Conservation (phyloP, 2,113 vertebrate species). For the Lepus europaeus region DNA sequence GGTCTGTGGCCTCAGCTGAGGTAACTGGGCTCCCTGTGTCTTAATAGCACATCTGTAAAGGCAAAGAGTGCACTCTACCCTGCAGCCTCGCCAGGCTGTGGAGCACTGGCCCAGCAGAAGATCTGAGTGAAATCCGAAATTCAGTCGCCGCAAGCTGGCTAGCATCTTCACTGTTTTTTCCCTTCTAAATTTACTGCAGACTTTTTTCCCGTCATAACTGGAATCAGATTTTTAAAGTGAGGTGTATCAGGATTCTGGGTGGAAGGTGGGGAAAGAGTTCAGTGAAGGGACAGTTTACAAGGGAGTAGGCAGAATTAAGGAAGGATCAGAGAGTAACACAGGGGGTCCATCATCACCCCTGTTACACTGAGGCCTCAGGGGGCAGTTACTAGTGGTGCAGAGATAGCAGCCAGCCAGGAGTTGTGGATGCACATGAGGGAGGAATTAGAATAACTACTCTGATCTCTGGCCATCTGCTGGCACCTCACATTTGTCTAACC, state of each 20-base stretch:
- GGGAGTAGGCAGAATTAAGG: neutral
- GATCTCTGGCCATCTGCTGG: neutral
- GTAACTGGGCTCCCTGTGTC: neutral
- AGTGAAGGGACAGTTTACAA: neutral
- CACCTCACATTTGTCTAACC: neutral
- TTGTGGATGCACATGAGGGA: neutral
- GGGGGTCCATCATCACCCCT: too few relatives aligned
- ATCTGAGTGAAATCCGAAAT: neutral
- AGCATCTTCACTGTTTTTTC: neutral
- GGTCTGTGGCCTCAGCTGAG: neutral
- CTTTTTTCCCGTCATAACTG: neutral
- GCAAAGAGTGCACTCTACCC: neutral
- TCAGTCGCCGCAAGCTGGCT: neutral
- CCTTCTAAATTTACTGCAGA: neutral
- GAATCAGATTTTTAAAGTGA: neutral
- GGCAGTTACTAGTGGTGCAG: neutral
- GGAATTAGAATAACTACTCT: neutral
- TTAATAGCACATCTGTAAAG: neutral
- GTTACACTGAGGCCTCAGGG: too few relatives aligned
- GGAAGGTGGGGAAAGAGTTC: neutral
- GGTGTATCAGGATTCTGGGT: neutral
- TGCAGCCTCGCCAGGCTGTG: too few relatives aligned
- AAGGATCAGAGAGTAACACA: rapidly evolving
- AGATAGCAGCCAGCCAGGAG: neutral
- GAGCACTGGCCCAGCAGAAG: neutral